These are phyloP conservation scores for Capitulum mitella DNA, from an alignment of 2,888 invertebrate genomes.

Conservation along the genomic window DNA sequence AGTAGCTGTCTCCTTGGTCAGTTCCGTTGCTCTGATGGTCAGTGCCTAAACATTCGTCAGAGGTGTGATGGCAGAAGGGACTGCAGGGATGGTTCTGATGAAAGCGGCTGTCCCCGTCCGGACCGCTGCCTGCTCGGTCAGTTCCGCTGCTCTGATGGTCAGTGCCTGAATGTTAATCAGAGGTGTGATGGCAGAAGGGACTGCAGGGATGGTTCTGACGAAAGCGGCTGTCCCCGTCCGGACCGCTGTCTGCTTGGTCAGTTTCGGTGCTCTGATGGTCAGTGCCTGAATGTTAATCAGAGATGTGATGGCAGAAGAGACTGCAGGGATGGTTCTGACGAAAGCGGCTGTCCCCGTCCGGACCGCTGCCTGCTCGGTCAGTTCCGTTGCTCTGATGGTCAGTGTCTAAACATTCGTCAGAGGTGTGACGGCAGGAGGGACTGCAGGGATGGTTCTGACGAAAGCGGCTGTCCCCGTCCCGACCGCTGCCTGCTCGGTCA, in stretches of 20 bases:
- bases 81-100: neutral
- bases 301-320: neutral
- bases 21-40: neutral
- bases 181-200: neutral
- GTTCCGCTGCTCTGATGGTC: conserved; percentile 1
- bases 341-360: neutral
- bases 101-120: neutral
- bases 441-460: neutral
- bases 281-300: neutral
- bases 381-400: neutral
- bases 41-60: neutral
- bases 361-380: neutral
- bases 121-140: neutral
- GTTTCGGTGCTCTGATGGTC: neutral
- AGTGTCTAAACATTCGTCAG: too few relatives aligned
- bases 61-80: neutral
- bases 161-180: neutral
- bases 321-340: neutral
- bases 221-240: neutral
- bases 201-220: neutral
- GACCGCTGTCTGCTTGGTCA: neutral
- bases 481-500: too few relatives aligned
- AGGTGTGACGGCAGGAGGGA: neutral
- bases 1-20: neutral
- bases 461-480: neutral